Evolutionary conservation across 2,888 invertebrate genomes (phyloP).

Genomic region (Spatulosminthurus flaviceps): DNA sequence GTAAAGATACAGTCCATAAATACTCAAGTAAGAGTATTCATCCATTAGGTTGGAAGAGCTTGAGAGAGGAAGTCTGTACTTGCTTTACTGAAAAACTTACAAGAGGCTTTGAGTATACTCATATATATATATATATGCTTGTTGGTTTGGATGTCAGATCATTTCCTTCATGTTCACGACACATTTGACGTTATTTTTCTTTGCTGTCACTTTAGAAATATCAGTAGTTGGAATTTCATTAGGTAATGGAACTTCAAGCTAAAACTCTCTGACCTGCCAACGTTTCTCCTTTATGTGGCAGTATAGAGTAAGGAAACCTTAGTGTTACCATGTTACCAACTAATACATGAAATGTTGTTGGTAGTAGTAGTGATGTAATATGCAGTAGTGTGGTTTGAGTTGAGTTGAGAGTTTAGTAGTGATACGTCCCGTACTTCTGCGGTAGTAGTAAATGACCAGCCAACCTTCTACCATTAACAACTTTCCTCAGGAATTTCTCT

Average conservation of each 20-base stretch:
- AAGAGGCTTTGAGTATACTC: no score
- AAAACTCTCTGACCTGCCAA: neutral
- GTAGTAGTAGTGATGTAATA: neutral
- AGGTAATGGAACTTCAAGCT: constrained; percentile 27
- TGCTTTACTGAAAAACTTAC: no score
- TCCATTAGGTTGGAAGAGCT: neutral
- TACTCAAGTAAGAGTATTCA: no score
- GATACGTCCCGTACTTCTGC: no score
- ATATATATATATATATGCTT: neutral
- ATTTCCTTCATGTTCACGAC: constrained; percentile 30
- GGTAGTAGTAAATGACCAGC: neutral
- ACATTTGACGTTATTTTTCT: constrained; percentile 22
- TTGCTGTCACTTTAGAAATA: constrained; percentile 29
- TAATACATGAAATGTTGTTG: neutral
- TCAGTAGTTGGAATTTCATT: constrained; percentile 33
- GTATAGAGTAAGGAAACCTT: neutral
- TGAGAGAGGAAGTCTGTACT: neutral
- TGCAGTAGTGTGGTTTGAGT: no score
- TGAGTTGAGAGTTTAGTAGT: no score
- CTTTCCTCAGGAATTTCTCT: neutral
- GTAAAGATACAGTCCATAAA: no score
- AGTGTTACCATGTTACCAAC: neutral
- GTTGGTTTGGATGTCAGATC: constrained; percentile 23
- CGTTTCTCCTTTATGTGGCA: neutral
- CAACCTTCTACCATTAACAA: neutral